Base-by-base conservation (phyloP, 2,888 invertebrate species). In the Lordiphosa andalusiaca region DNA sequence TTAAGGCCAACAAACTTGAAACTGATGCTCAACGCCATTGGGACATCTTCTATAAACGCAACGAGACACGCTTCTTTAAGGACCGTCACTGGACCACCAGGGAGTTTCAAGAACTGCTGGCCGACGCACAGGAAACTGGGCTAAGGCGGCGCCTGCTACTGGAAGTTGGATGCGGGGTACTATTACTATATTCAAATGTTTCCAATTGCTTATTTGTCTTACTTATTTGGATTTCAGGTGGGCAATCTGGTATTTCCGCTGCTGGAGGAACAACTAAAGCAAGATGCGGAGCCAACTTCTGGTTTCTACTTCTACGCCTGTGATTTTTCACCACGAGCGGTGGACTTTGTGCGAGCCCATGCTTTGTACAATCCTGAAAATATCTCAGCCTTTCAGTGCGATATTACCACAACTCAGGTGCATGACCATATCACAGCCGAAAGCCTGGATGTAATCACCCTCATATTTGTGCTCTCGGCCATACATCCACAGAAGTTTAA, bases 21-120 rank as follows among this genome's bases (percentile, higher is more conserved):
- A 90, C 90, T 42, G 94, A 98, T 78, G 95, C 97, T 0, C 93
- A 94, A 83, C 95, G 95, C 63, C 93, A 98, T 86, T 99, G 98
- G 98, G 98, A 98, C 89, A 90, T 97, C 51, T 99, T 99, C 89
- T 99, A 98, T 88, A 98, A 98, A 89, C 91, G 98, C 60, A 98
- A 99, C 86, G 95, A 96, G 78, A 95, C 94, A 0, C 93, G 95
- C 76, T 98, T 99, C 89, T 99, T 98, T 86, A 96, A 96, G 89
- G 97, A 98, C 89, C 92, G 98, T 12, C 97, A 97, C 87, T 99
- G 99, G 99, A 98, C 98, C 1, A 95, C 94, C 62, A 91, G 97
- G 85, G 99, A 99, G 91, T 98, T 99, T 90, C 91, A 93, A 74
- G 96, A 97, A 86, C 90, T 98, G 12, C 90, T 94, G 56, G 90